A percentile compares a stretch with the other conserved stretches of the same genome.
phyloP scores from a whole-genome alignment of 2,113 vertebrate species.

The Trogon melanurus region DNA sequence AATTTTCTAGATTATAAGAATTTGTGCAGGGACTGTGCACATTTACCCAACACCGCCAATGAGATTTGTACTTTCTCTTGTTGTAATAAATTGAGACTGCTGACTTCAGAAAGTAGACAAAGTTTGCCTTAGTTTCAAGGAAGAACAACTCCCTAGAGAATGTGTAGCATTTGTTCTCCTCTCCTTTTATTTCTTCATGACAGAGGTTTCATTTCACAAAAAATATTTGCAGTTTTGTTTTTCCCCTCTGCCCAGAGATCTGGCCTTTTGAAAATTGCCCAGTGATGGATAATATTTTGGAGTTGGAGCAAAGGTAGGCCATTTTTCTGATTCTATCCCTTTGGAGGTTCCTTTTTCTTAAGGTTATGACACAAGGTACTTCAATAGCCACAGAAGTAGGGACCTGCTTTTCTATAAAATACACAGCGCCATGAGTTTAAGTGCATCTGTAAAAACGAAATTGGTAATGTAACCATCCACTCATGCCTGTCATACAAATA shows the following conservation, averaged over 20 bases:
- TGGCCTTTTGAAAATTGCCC: background rate
- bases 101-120: background rate
- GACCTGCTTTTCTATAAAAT: background rate
- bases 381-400: background rate
- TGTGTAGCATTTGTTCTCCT: background rate
- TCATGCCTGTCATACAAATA: background rate
- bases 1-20: background rate
- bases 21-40: background rate
- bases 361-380: background rate
- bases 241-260: background rate
- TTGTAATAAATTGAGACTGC: background rate
- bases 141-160: background rate
- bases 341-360: background rate
- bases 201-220: slow-evolving; percentile 2
- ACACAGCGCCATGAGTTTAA: background rate
- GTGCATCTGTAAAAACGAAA: background rate
- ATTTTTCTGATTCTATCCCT: background rate
- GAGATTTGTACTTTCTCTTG: background rate
- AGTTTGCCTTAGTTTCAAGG: background rate
- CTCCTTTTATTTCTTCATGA: slow-evolving; percentile 20
- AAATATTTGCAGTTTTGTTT: background rate
- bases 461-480: background rate
- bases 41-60: background rate
- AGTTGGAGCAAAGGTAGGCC: background rate
- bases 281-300: background rate